phyloP scores from a whole-genome alignment of 2,797 vertebrate genomes.

The Halcyon leucocephala region DNA sequence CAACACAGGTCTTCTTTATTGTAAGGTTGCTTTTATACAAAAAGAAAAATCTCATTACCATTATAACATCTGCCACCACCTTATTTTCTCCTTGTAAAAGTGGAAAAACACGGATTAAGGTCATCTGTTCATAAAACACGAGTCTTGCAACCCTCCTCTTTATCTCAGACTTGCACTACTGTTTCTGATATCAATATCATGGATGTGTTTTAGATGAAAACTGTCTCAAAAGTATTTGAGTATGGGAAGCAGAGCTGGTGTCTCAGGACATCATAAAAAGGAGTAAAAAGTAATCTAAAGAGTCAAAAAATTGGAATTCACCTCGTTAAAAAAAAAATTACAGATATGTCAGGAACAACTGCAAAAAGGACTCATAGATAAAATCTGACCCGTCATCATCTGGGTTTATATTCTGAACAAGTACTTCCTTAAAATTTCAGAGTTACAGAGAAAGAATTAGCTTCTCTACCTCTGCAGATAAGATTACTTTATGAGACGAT shows the following conservation, averaged over 20 bases:
- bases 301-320: not conserved
- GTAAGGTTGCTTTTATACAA: not conserved
- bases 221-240: not conserved
- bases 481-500: not conserved
- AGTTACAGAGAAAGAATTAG: not conserved
- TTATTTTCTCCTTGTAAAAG: not conserved
- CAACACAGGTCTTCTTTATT: not conserved
- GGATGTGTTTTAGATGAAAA: not conserved
- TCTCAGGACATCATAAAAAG: not conserved
- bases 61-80: not conserved
- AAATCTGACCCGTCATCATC: not conserved
- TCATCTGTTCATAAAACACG: not conserved
- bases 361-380: not conserved
- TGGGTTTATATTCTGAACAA: not conserved
- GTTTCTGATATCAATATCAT: not conserved
- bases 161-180: not conserved
- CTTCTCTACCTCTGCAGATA: not conserved
- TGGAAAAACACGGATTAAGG: not conserved
- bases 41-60: not conserved
- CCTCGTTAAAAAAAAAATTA: not conserved
- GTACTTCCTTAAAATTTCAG: not conserved
- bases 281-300: not conserved
- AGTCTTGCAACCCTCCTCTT: not conserved
- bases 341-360: not conserved
- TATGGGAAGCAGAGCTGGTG: not conserved